Evolutionary conservation across 1,140 invertebrate species (phyloP), one percentile per base, ranked within the genome.

Genomic region (Drosophila ficusphila): DNA sequence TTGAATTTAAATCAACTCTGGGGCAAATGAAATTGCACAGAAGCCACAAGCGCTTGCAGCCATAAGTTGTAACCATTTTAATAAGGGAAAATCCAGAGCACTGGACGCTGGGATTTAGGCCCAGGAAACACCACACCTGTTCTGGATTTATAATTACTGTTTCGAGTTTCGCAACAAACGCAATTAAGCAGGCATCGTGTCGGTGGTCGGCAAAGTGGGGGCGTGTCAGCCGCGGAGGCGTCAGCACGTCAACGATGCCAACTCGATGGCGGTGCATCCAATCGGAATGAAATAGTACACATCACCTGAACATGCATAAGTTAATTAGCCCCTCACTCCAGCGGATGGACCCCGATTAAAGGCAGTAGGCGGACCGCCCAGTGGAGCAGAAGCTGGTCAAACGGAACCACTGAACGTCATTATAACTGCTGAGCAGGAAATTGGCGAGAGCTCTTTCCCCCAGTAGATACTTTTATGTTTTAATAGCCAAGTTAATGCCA

Each of bases 271-370:
- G 16, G 7, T 18, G 14, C 18, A 38, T 47, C 18, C 18, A n/a
- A 47, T 42, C 53, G 16, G 12, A 39, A 41, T 14, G 19, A 41
- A 39, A 49, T 19, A 19, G 11, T 31, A 29, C 29, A 23, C 36
- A 14, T 25, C 12, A 21, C 9, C 23, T 18, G 21, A 9, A 16
- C 34, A 27, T 11, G 48, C 23, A 36, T 19, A 56, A 60, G 57
- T 60, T 60, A 60, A 60, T 60, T 56, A 56, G 34, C 33, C 21
- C 7, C 46, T 8, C 18, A 23, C 11, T 3, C 41, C n/a, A 14
- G 39, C 12, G 23, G 12, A 12, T 11, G 9, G 3, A 41, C 36
- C 39, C 4, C 18, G 2, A 2, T 31, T 11, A 11, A 31, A n/a
- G 23, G 12, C 19, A 46, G 8, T 7, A 5, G 12, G 23, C 7